Evolutionary conservation across 2,888 invertebrate species (phyloP).

Genomic region (Microplitis deprimator): DNA sequence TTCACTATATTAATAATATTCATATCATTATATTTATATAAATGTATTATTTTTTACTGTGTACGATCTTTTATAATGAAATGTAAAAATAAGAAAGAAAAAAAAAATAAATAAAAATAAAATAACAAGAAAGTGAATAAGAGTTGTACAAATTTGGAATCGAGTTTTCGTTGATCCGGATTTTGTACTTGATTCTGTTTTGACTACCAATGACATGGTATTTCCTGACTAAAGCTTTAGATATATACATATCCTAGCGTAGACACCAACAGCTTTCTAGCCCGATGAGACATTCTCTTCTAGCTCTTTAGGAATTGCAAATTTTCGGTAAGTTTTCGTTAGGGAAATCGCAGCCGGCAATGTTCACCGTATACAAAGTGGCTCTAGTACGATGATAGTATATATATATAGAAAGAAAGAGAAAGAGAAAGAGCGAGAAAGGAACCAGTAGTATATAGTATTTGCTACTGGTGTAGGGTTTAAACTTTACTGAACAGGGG

Average conservation of each 20-base stretch:
- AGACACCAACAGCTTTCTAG: constrained; percentile 37
- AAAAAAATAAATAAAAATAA: not conserved
- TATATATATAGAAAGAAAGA: constrained; percentile 3
- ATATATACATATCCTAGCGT: not conserved
- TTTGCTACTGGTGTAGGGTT: not conserved
- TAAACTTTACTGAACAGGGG: not conserved
- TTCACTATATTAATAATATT: not conserved
- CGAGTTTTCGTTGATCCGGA: constrained; percentile 11
- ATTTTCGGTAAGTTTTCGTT: constrained; percentile 70
- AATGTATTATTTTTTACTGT: too few species aligned
- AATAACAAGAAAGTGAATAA: constrained; percentile 1
- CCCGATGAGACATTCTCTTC: constrained; percentile 34
- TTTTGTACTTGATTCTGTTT: constrained; percentile 27
- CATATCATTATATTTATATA: not conserved
- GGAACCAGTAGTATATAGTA: not conserved
- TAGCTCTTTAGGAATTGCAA: constrained; percentile 69
- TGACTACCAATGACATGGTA: constrained; percentile 21
- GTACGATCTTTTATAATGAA: too few species aligned
- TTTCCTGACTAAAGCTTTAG: constrained; percentile 18
- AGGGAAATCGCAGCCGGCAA: constrained; percentile 43
- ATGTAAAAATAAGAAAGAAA: not conserved
- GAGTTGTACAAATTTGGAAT: not conserved
- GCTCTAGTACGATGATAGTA: constrained; percentile 28
- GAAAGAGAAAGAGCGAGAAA: constrained; percentile 3
- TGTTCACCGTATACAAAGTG: constrained; percentile 17